A percentile compares a stretch with the other conserved stretches of the same genome.
Conservation (phyloP, 1,140 invertebrate species). For the Neodiprion pinetum region DNA sequence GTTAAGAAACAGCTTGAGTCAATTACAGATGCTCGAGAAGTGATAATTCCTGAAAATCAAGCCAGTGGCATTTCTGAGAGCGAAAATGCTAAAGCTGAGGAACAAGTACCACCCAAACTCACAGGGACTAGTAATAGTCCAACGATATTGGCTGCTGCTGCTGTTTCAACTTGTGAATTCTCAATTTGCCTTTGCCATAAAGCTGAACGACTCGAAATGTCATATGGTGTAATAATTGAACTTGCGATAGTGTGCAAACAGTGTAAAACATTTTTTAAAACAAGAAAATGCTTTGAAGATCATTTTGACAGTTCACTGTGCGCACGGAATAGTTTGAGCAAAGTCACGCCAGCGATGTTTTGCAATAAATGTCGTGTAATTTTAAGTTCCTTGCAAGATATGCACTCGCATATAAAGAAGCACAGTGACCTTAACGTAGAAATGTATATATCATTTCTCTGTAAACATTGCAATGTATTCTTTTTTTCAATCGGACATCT, state of each 20-base stretch:
- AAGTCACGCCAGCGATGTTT: conserved; percentile 38
- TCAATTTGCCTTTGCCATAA: conserved; percentile 51
- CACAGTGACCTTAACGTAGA: conserved; percentile 36
- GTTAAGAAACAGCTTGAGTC: background rate
- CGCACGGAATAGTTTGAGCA: background rate
- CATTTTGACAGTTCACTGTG: background rate
- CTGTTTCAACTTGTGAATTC: conserved; percentile 2
- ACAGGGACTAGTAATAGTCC: background rate
- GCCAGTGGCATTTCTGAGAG: background rate
- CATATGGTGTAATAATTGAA: conserved; percentile 34
- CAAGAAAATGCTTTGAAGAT: background rate
- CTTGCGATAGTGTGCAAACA: conserved; percentile 20
- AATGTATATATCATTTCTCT: conserved; percentile 38
- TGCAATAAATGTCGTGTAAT: conserved; percentile 43
- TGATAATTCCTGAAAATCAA: background rate
- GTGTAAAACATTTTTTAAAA: conserved; percentile 4
- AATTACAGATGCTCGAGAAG: background rate
- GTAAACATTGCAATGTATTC: conserved; percentile 53
- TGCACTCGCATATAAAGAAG: conserved; percentile 42
- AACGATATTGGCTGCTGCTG: too few relatives aligned
- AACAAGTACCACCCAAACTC: background rate
- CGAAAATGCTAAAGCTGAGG: background rate
- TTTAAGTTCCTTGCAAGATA: conserved; percentile 35
- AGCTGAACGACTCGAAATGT: conserved; percentile 21
- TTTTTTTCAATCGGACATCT: conserved; percentile 47